Evolutionary conservation across 2,113 vertebrate species (phyloP), one percentile per base, ranked within the genome.

Genomic region (Cololabis saira): DNA sequence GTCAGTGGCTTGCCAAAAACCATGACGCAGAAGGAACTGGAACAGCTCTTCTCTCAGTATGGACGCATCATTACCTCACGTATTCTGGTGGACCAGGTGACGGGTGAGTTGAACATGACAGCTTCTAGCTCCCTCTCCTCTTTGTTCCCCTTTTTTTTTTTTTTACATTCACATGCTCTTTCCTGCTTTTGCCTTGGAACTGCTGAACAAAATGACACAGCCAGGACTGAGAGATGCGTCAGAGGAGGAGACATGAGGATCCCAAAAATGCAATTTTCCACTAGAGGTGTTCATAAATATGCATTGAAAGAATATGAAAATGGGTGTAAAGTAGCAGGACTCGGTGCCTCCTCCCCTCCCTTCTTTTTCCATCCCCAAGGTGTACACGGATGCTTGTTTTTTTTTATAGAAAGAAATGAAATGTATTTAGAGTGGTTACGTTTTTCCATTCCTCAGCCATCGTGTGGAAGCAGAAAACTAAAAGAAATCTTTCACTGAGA

Each of bases 11-110:
- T 99, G 90, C 96, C 96, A 12, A 99, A 98, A 93, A 95, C 96
- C 40, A 98, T 99, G 97, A 96, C 94, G 27, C 97, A 99, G 92
- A 98, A 98, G 71, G 98, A 99, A 73, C 81, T 99, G 81, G 98
- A 99, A 58, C 97, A 99, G 77, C 95, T 99, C 27, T 99, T 99
- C 84, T 98, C 96, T 40, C 98, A 99, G 45, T 97, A 98, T 0
- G 98, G 98, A 57, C 96, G 98, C 83, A 99, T 99, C 87, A 99
- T 99, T 91, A 99, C 98, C 92, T 99, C 98, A 51, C 96, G 98
- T 65, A 99, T 99, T 88, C 94, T 99, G 63, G 93, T 99, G 79
- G 97, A 99, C 90, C 98, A 99, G 90, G 95, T 98, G 78, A 98
- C 97, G 67, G 98, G 98, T 99, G 92, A 97, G 98, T 93, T 62